Conservation (phyloP, 2,113 vertebrate genomes). For the Etia nguti region DNA sequence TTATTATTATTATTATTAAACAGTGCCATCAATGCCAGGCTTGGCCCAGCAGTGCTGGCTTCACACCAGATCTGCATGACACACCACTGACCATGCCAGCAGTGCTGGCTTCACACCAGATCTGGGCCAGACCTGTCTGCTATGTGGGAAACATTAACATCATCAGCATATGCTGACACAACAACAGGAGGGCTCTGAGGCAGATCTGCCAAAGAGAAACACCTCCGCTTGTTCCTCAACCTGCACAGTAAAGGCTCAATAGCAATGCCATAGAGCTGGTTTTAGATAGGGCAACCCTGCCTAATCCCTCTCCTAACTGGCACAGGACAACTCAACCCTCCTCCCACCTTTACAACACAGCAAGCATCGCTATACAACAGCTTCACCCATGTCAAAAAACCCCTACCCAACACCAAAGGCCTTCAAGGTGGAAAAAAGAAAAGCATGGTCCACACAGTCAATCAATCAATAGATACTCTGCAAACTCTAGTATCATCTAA, state of each 20-base stretch:
- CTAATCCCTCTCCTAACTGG: background rate
- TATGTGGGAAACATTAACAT: background rate
- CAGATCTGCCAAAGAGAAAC: too few relatives aligned
- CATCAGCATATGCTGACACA: background rate
- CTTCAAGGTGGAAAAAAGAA: background rate
- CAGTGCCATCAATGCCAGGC: too few relatives aligned
- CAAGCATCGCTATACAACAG: background rate
- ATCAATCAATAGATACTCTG: background rate
- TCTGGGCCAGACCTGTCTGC: too few relatives aligned
- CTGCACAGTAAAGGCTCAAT: background rate
- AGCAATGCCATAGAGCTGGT: background rate
- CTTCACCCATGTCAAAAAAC: background rate
- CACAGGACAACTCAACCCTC: background rate
- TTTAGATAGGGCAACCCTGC: too few relatives aligned
- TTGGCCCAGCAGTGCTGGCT: too few relatives aligned
- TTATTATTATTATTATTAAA: too few relatives aligned
- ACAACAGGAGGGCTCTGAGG: background rate
- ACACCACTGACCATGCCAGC: too few relatives aligned
- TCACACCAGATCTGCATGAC: too few relatives aligned
- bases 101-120: too few relatives aligned
- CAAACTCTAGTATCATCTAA: background rate
- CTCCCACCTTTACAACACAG: background rate
- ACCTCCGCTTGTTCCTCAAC: background rate
- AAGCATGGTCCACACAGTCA: background rate
- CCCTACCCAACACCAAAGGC: background rate